Conservation (phyloP, 2,797 vertebrate species). For the Gobio occitaniae region DNA sequence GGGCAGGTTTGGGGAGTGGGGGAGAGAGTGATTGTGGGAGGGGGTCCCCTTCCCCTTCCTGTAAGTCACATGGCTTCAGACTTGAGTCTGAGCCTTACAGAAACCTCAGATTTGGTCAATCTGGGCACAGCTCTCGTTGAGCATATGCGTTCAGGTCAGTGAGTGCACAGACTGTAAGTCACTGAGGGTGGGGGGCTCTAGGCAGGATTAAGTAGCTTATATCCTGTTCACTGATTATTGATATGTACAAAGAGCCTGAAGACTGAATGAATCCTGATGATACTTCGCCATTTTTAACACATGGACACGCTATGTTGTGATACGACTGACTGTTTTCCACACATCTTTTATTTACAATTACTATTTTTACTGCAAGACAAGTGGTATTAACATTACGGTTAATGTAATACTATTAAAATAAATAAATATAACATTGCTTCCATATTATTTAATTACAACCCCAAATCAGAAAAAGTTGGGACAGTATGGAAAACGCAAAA, state of each 20-base stretch:
- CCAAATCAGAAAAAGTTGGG: no score
- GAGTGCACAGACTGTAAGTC: slow-evolving; percentile 62
- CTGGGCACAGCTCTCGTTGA: slow-evolving; percentile 60
- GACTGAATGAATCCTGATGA: neutral
- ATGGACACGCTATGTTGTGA: neutral
- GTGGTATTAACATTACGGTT: neutral
- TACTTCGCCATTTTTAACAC: neutral
- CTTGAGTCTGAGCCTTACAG: slow-evolving; percentile 69
- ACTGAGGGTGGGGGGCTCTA: slow-evolving; percentile 42
- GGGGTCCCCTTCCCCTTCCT: slow-evolving; percentile 73
- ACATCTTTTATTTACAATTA: neutral
- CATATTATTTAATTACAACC: no score
- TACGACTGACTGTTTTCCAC: neutral
- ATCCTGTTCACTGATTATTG: slow-evolving; percentile 36
- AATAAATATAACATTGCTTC: neutral
- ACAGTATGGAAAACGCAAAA: no score
- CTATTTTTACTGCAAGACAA: neutral
- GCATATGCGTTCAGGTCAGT: slow-evolving; percentile 58
- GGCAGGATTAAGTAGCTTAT: slow-evolving; percentile 46
- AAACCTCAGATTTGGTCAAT: slow-evolving; percentile 73
- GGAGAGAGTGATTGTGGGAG: slow-evolving; percentile 39
- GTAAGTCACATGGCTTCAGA: slow-evolving; percentile 81
- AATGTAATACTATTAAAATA: neutral
- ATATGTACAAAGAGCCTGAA: slow-evolving; percentile 26
- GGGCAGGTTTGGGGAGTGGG: slow-evolving; percentile 70